phyloP scores from a whole-genome alignment of 1,140 invertebrate species.

The Hylaeus volcanicus region DNA sequence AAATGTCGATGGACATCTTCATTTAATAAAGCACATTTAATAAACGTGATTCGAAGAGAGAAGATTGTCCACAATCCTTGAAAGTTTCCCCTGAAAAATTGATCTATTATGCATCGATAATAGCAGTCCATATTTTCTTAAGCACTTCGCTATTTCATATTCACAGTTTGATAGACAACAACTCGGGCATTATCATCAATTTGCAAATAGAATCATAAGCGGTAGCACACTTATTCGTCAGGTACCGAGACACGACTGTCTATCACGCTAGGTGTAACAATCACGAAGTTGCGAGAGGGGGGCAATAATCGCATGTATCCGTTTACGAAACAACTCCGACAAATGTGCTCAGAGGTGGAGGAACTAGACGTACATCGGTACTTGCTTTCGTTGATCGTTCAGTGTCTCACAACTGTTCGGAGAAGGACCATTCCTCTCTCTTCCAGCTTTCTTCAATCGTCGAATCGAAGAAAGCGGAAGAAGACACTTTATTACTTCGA shows the following conservation, averaged over 20 bases:
- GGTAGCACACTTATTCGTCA: too few relatives aligned
- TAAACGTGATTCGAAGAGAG: too few relatives aligned
- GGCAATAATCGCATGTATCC: not conserved
- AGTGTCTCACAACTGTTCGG: constrained; percentile 9
- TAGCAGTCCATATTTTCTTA: too few relatives aligned
- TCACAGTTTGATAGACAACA: too few relatives aligned
- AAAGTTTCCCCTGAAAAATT: too few relatives aligned
- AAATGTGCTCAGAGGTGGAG: not conserved
- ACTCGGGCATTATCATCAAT: not conserved
- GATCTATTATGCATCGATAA: too few relatives aligned
- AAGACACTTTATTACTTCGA: not conserved
- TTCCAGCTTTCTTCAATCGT: not conserved
- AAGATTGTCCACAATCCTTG: not conserved
- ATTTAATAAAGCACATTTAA: too few relatives aligned
- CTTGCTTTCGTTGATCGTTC: constrained; percentile 22
- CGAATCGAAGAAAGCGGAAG: not conserved
- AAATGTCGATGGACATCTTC: too few relatives aligned
- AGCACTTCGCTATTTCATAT: not conserved
- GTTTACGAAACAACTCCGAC: constrained; percentile 17
- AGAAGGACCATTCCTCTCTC: constrained; percentile 11
- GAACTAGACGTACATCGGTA: constrained; percentile 10
- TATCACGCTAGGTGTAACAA: not conserved
- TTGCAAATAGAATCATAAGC: constrained; percentile 17
- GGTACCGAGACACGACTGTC: not conserved
- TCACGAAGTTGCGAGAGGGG: not conserved